Percentiles rank a stretch among this genome's conserved stretches.
These are phyloP conservation scores for Ploceus nigricollis DNA, from an alignment of 2,113 vertebrate genomes.

Conservation along the genomic window DNA sequence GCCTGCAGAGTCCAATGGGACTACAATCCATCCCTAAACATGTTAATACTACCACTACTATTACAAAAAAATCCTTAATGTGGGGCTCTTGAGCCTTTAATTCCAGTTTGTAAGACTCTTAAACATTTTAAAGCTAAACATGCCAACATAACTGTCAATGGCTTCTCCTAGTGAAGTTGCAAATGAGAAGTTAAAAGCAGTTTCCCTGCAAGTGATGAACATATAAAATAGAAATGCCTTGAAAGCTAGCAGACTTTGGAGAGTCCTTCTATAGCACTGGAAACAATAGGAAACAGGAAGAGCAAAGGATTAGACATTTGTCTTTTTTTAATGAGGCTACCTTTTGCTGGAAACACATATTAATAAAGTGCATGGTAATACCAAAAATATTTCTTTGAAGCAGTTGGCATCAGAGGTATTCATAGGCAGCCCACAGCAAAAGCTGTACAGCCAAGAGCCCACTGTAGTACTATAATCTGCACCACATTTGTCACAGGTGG, in stretches of 20 bases:
- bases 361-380: not conserved
- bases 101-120: not conserved
- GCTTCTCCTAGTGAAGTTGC: not conserved
- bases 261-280: not conserved
- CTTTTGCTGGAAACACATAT: conserved; percentile 1
- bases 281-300: not conserved
- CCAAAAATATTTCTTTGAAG: conserved; percentile 24
- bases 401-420: not conserved
- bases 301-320: not conserved
- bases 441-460: not conserved
- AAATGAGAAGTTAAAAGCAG: not conserved
- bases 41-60: not conserved
- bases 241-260: not conserved
- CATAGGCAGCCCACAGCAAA: not conserved
- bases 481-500: not conserved
- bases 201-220: not conserved
- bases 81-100: not conserved
- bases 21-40: not conserved
- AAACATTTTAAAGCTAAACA: not conserved
- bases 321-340: conserved; percentile 3
- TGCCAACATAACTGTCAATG: not conserved
- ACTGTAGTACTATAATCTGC: not conserved
- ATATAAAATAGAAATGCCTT: not conserved
- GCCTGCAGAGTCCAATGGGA: not conserved
- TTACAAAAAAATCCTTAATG: not conserved